Base-by-base conservation (phyloP, 2,888 invertebrate genomes). In the Lasioglossum zephyrum region DNA sequence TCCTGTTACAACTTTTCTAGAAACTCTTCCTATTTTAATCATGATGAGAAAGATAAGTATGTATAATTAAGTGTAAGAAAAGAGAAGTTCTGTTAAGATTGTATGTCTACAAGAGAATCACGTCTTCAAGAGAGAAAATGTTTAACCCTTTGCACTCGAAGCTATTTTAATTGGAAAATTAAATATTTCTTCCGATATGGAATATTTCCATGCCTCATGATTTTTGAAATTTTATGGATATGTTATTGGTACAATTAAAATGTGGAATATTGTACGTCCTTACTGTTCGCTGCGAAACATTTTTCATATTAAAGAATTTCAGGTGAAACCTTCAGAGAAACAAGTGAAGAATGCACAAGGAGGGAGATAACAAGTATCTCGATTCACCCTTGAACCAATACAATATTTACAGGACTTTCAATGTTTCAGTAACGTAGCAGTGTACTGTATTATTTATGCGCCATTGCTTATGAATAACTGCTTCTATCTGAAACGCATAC, bases 391-490 rank as follows among this genome's bases (percentile, higher is more conserved):
- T 66, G 77, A 82, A 77, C 41, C 69, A 79, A 88, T 88, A 81
- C 79, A 90, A 93, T 92, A 93, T 93, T 92, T 92, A 93, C 91
- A 87, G 88, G 88, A 87, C 83, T 92, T 92, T 94, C 92, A 94
- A 94, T 94, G 94, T 94, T 95, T 94, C 92, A 94, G 91, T 88
- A 90, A 91, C 88, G 90, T 84, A 85, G 89, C 87, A 86, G 85
- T 91, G 87, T 90, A 89, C 91, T 93, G 87, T 91, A 92, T 94
- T 95, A 95, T 95, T 94, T 94, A 95, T 94, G 93, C 93, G 85
- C 92, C 93, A 93, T 93, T 94, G 93, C 93, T 94, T 94, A 94
- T 95, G 93, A 95, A 94, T 94, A 94, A 94, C 92, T 90, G 92
- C 92, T 92, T 91, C 90, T 88, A 88, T 88, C 89, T 87, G 85